phyloP scores from a whole-genome alignment of 2,797 vertebrate genomes.

The Coregonus suidteri region DNA sequence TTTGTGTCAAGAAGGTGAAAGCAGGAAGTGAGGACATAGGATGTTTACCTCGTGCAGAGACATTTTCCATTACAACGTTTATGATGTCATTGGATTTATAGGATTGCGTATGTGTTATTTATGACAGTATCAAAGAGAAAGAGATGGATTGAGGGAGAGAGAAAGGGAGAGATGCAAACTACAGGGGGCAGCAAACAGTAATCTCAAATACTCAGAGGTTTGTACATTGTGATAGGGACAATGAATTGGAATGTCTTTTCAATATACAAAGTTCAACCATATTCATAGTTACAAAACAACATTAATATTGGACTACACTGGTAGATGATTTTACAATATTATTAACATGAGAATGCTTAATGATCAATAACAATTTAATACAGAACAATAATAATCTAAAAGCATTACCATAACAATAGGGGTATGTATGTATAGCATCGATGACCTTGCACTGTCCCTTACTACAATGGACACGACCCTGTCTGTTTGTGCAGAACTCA shows the following conservation, averaged over 20 bases:
- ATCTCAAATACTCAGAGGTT: slow-evolving; percentile 25
- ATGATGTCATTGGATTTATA: slow-evolving; percentile 51
- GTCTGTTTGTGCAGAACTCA: background rate
- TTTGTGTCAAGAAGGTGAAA: slow-evolving; percentile 57
- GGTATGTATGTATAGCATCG: background rate
- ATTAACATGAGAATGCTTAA: background rate
- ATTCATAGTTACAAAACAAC: background rate
- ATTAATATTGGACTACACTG: background rate
- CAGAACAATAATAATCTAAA: background rate
- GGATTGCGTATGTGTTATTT: slow-evolving; percentile 50
- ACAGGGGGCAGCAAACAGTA: slow-evolving; percentile 85
- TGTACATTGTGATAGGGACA: background rate
- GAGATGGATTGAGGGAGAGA: slow-evolving; percentile 8
- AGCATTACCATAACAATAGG: background rate
- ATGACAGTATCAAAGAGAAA: slow-evolving; percentile 8
- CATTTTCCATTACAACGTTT: slow-evolving; percentile 42
- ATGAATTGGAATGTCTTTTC: background rate
- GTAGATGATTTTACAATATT: background rate
- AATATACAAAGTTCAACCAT: background rate
- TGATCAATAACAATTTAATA: background rate
- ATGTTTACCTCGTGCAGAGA: slow-evolving; percentile 57
- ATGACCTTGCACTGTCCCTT: slow-evolving; percentile 30
- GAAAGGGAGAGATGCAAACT: slow-evolving; percentile 57
- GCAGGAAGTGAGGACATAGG: slow-evolving; percentile 37
- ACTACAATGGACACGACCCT: slow-evolving; percentile 28